Evolutionary conservation across 2,113 vertebrate species (phyloP), one percentile per base, ranked within the genome.

Genomic region (Brachyhypopomus gauderio): DNA sequence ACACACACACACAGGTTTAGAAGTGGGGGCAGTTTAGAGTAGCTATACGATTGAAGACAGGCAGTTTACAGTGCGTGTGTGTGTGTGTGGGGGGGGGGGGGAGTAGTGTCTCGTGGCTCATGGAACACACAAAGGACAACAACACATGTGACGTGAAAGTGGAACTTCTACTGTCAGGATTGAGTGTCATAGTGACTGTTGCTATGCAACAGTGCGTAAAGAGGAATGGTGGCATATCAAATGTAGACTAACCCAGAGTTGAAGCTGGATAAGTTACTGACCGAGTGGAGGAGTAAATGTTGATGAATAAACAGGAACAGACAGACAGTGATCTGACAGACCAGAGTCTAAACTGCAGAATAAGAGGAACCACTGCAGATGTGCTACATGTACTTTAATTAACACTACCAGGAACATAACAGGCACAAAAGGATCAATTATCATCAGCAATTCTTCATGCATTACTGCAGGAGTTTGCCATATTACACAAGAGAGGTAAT

Each of bases 141-240:
- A 38, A 41, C 80, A 77, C 11, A 62, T 72, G 78, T 74, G 70
- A 80, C 12, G 22, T 27, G 27, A 79, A 58, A 78, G 80, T 36
- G 77, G 60, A 30, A 75, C 59, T 76, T 75, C n/a, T 34, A 71
- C 19, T 38, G 66, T 23, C 27, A 70, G 80, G 76, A 85, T 63
- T 77, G 66, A 69, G 75, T 70, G 72, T 69, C 72, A 69, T n/a
- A 59, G 67, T 56, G 27, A 78, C n/a, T 52, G 83, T 84, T 86
- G 78, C 87, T 84, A 86, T 81, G 84, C 85, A 83, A 87, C 84
- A 69, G 77, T 17, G 25, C 48, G 63, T 45, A 34, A 60, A 25
- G 48, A 45, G 5, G 23, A 75, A 45, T 63, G 63, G 59, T 63
- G 56, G 41, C 4, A 71, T 48, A 41, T 52, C 34, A 48, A 45